A percentile compares a stretch with the other conserved stretches of the same genome.
These are phyloP conservation scores for Acromyrmex charruanus DNA, from an alignment of 1,140 invertebrate genomes.

Conservation along the genomic window DNA sequence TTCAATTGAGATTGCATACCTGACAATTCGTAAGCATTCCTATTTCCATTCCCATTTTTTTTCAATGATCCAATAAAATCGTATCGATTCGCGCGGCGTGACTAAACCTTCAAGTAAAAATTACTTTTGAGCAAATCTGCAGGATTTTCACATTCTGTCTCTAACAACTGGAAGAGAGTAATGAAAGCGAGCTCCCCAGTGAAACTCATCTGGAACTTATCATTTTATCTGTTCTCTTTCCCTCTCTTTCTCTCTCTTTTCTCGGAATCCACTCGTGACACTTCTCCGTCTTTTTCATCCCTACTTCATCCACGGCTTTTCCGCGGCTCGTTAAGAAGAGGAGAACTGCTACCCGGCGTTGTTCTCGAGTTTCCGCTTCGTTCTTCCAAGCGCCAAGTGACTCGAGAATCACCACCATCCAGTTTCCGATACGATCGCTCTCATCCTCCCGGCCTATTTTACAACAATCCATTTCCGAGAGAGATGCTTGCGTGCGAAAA, in stretches of 20 bases:
- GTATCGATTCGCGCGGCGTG: neutral
- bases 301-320: slow-evolving; percentile 51
- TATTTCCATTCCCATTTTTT: neutral
- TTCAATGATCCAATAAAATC: slow-evolving; percentile 8
- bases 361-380: slow-evolving; percentile 12
- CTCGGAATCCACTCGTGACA: slow-evolving; percentile 56
- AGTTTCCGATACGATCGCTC: slow-evolving; percentile 35
- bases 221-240: slow-evolving; percentile 30
- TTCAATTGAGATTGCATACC: neutral
- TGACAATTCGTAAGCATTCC: slow-evolving; percentile 8
- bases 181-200: slow-evolving; percentile 48
- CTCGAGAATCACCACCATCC: slow-evolving; percentile 36
- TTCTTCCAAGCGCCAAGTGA: slow-evolving; percentile 45
- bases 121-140: neutral
- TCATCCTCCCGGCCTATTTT: slow-evolving; percentile 66
- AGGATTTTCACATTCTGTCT: slow-evolving; percentile 20
- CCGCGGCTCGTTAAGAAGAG: slow-evolving; percentile 62
- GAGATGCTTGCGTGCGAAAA: neutral
- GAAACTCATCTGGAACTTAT: slow-evolving; percentile 56
- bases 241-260: slow-evolving; percentile 8
- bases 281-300: slow-evolving; percentile 55
- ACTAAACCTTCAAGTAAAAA: slow-evolving; percentile 52
- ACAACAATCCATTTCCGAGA: slow-evolving; percentile 69
- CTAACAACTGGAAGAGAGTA: slow-evolving; percentile 41
- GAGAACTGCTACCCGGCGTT: neutral